Evolutionary conservation across 2,113 vertebrate genomes (phyloP), one percentile per base, ranked within the genome.

Genomic region (Dicrurus megarhynchus): DNA sequence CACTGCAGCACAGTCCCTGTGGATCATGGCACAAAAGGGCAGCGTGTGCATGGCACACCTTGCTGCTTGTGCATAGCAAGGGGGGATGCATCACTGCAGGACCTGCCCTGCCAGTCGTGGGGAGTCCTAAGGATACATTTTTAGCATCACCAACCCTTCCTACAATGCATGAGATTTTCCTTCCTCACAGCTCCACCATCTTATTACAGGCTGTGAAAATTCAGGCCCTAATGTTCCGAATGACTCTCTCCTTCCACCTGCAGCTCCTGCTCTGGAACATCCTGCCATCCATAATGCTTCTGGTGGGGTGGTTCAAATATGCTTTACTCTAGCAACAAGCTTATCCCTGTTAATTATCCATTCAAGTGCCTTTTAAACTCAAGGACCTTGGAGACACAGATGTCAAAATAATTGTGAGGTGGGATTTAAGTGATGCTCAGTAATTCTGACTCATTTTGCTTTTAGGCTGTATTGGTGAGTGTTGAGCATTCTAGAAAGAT

Each of bases 1-100:
- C 0, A 0, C 57, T 26, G 55, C 41, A 23, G 47, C 28, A 4
- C 5, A 2, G 24, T 52, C 46, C 42, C 47, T 24, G 23, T 5
- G 1, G 13, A 39, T 59, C 13, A 3, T 17, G 30, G 14, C 8
- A 13, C 24, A 8, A 0, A 39, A 59, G 35, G 63, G 44, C 64
- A 44, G 52, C 1, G 14, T 59, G 49, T 55, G 59, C 37, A 2
- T 13, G 37, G 35, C 15, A 4, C 52, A 24, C 32, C 52, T 79
- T 57, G 56, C 41, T 70, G 0, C 55, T 39, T 47, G 20, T 10
- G 37, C 27, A 1, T 21, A n/a, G 39, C 47, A 11, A 30, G 21
- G 65, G 33, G 11, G 8, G 18, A 22, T 32, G 55, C 30, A n/a
- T n/a, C n/a, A 26, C 57, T 6, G 1, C 24, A 15, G n/a, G 7